A percentile compares a stretch with the other conserved stretches of the same genome.
Evolutionary conservation across 2,797 vertebrate species (phyloP).

Genomic region (Agapornis canus): DNA sequence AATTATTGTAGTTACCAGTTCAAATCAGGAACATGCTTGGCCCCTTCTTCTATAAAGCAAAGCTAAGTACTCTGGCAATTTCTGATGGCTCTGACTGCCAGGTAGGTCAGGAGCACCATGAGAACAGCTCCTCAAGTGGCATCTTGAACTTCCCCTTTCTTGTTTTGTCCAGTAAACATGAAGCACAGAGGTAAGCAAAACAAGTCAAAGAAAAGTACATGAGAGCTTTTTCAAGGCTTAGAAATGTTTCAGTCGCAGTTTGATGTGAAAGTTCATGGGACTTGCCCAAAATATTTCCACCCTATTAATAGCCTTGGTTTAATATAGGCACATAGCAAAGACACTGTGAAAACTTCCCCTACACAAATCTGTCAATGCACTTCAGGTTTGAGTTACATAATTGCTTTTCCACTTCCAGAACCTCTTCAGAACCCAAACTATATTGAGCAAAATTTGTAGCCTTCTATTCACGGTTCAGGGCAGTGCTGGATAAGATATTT

Average conservation of each 20-base stretch:
- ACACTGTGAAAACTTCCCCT: not conserved
- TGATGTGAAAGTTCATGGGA: conserved; percentile 57
- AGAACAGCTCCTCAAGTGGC: not conserved
- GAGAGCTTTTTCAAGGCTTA: not conserved
- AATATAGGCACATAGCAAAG: conserved; percentile 27
- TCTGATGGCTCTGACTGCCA: not conserved
- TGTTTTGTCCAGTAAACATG: not conserved
- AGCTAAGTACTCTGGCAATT: not conserved
- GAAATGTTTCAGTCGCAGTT: not conserved
- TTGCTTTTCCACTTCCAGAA: not conserved
- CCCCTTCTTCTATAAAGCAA: not conserved
- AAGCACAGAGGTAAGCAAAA: conserved; percentile 22
- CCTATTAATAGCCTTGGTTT: conserved; percentile 52
- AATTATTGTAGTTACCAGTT: not conserved
- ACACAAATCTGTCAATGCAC: not conserved
- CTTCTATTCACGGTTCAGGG: not conserved
- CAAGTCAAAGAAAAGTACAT: not conserved
- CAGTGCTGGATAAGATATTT: not conserved
- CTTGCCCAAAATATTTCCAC: conserved; percentile 21
- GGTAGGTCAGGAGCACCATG: not conserved
- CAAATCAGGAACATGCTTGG: not conserved
- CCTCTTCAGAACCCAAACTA: not conserved
- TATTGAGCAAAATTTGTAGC: not conserved
- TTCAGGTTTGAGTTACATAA: not conserved
- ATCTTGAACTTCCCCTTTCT: not conserved